Base-by-base conservation (phyloP, 92 coral and sea anemone species). In the Heteractis magnifica region DNA sequence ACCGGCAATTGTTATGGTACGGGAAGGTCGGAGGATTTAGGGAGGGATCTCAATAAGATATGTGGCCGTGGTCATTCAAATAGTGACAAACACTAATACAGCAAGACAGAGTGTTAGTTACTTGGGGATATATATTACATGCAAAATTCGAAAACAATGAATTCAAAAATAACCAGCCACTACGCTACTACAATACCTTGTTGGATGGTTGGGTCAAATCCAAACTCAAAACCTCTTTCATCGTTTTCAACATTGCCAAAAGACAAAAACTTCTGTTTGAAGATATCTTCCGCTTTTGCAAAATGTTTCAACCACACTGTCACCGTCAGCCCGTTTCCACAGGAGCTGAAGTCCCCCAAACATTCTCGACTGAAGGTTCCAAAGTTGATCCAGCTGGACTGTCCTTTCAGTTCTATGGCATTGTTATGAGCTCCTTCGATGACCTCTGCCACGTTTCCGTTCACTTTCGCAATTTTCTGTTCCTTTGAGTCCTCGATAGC, bases 151-250 rank as follows among this genome's bases (percentile, higher is more conserved):
- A 34, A 34, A 34, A 34, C 44, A 34, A 34, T 34, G 44, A 34
- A 34, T 34, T 34, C 2, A 34, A 34, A 34, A 34, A 34, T 34
- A 34, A 34, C 44, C 44, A 34, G 44, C 44, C 44, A 34, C 44
- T 2, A 34, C 44, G 44, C 44, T 34, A 34, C 44, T 34, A 34
- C 3, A 34, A 16, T 81, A 81, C 77, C 78, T 51, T 72, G 51
- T 82, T 72, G 86, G 74, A 82, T 15, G 4, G 71, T 5, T 51
- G 86, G 79, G 15, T 82, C 86, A 44, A 26, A 65, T 49, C 14
- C 50, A 51, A 85, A 11, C 65, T 78, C 60, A 55, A 85, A 85
- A 4, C 88, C 88, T 56, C 79, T 79, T 53, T 85, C 88, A 18
- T 51, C 49, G 6, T 41, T 52, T 49, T 81, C 23, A 15, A 51